These are phyloP conservation scores for Ptilonorhynchus violaceus DNA, from an alignment of 2,113 vertebrate genomes.

Conservation along the genomic window DNA sequence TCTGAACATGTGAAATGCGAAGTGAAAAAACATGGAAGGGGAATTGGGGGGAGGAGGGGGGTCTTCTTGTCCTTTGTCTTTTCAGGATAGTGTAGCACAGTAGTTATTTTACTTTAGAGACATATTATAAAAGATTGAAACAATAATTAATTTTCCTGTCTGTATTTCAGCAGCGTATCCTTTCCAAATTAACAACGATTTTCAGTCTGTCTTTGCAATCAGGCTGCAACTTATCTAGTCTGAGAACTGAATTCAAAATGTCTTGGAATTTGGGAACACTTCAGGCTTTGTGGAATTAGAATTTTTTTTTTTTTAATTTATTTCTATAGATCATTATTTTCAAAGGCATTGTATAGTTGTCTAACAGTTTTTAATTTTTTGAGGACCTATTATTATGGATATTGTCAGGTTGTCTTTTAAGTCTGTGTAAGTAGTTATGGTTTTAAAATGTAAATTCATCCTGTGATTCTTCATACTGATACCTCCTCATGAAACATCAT, in stretches of 20 bases:
- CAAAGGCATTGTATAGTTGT: background rate
- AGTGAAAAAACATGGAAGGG: background rate
- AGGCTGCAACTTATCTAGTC: background rate
- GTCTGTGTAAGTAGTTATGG: background rate
- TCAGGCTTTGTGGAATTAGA: background rate
- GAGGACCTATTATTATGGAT: background rate
- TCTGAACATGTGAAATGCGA: background rate
- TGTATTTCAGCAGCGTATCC: background rate
- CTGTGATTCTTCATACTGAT: background rate
- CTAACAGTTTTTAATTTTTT: background rate
- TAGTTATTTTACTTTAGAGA: background rate
- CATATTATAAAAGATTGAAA: background rate
- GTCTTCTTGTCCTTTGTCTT: background rate
- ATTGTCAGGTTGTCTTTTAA: background rate
- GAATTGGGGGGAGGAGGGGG: accelerated
- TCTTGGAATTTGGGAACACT: background rate
- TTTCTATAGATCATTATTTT: background rate
- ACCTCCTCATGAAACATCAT: background rate
- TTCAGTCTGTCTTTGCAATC: background rate
- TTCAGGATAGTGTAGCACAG: background rate
- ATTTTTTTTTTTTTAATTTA: background rate
- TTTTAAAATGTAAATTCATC: background rate
- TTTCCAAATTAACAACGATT: background rate
- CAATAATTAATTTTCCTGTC: background rate
- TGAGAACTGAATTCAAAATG: background rate